Evolutionary conservation across 2,113 vertebrate species (phyloP).

Genomic region (Ciconia stormi): DNA sequence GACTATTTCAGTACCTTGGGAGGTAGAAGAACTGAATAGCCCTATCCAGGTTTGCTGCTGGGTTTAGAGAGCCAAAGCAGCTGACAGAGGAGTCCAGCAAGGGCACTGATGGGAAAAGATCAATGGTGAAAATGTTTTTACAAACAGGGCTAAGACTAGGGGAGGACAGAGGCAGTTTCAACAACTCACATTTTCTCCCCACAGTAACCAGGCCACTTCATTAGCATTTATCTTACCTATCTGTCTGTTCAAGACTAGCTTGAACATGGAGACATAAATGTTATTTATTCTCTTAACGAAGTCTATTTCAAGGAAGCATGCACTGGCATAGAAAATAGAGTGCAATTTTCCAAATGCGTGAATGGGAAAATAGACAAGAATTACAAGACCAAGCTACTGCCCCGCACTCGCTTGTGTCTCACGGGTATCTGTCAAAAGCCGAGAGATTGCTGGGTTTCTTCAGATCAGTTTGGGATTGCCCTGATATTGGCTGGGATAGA

Average conservation of each 20-base stretch:
- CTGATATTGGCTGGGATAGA: too few species aligned
- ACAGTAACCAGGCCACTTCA: neutral
- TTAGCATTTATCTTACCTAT: neutral
- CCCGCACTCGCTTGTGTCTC: neutral
- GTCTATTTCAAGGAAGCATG: neutral
- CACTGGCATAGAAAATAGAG: neutral
- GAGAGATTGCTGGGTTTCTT: neutral
- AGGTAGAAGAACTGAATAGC: neutral
- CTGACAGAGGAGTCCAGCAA: neutral
- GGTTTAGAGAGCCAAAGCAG: neutral
- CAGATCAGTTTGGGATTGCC: neutral
- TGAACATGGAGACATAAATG: neutral
- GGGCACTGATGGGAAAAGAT: neutral
- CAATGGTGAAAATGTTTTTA: neutral
- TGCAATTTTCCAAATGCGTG: neutral
- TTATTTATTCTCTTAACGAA: neutral
- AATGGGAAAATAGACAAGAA: neutral
- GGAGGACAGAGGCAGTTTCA: neutral
- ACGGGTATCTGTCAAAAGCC: fast-evolving
- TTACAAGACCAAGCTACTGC: neutral
- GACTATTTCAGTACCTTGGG: neutral
- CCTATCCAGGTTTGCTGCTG: neutral
- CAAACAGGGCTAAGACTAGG: neutral
- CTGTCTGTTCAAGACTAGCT: neutral
- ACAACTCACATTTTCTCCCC: neutral